Percentiles rank a stretch among this genome's conserved stretches.
phyloP scores from a whole-genome alignment of 2,888 invertebrate genomes.

The Phortica magna region DNA sequence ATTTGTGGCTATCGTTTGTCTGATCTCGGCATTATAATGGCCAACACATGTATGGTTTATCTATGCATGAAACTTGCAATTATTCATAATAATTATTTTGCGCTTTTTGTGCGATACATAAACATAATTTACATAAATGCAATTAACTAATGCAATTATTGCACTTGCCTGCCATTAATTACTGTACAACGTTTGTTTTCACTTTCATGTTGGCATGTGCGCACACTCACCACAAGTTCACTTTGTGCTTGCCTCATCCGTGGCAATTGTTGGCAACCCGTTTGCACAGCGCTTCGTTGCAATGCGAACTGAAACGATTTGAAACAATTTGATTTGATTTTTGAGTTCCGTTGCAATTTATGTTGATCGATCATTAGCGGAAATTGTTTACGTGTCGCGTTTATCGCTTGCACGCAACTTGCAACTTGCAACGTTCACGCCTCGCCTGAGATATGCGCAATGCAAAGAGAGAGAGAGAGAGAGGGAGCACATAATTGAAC shows the following conservation, averaged over 20 bases:
- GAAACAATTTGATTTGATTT: not conserved
- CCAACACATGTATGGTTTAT: slow-evolving; percentile 23
- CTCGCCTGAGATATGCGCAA: not conserved
- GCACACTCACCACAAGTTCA: not conserved
- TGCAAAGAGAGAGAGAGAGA: not conserved
- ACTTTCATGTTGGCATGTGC: slow-evolving; percentile 27
- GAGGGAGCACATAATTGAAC: slow-evolving; percentile 9
- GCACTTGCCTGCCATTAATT: slow-evolving; percentile 39
- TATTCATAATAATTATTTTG: not conserved
- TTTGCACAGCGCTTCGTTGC: not conserved
- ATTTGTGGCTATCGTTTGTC: not conserved
- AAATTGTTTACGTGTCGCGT: slow-evolving; percentile 63
- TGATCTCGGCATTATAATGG: slow-evolving; percentile 18
- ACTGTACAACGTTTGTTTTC: slow-evolving; percentile 46
- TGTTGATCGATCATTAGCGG: slow-evolving; percentile 66
- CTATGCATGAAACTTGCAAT: slow-evolving; percentile 2
- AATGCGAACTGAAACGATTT: not conserved
- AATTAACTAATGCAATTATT: slow-evolving; percentile 69
- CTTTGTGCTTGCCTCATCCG: not conserved
- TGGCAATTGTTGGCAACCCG: not conserved
- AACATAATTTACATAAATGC: slow-evolving; percentile 58
- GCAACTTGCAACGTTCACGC: slow-evolving; percentile 1
- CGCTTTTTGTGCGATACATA: slow-evolving; percentile 27
- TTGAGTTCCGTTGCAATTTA: no score
- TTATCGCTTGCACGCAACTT: slow-evolving; percentile 50